Evolutionary conservation across 2,888 invertebrate species (phyloP).

Genomic region (Drosophila testacea): DNA sequence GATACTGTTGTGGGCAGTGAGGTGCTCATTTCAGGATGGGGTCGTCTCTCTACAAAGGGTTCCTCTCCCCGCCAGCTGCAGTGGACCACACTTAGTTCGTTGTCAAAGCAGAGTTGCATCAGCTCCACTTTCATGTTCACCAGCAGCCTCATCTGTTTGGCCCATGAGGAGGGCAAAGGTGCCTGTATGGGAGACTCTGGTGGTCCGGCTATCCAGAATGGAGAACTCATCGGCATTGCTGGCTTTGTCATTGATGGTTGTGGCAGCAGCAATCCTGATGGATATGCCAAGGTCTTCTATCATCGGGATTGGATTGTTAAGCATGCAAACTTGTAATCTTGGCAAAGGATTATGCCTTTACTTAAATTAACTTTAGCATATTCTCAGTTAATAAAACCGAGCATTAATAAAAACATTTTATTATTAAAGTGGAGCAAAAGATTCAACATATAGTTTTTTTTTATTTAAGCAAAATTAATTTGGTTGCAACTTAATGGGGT

Average conservation of each 20-base stretch:
- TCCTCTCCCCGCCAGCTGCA: neutral
- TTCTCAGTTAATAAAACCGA: neutral
- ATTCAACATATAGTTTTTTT: too few relatives aligned
- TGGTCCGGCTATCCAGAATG: constrained; percentile 14
- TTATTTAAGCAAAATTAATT: too few relatives aligned
- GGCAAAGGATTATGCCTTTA: neutral
- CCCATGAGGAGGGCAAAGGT: constrained; percentile 8
- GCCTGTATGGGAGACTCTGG: constrained; percentile 19
- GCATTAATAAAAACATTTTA: neutral
- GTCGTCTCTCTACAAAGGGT: constrained; percentile 4
- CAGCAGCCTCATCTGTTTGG: constrained; percentile 17
- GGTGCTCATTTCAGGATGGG: constrained; percentile 22
- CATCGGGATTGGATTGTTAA: constrained; percentile 12
- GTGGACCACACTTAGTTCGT: constrained; percentile 8
- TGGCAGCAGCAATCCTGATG: constrained; percentile 16
- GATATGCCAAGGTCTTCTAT: constrained; percentile 24
- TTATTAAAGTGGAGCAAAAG: too few relatives aligned
- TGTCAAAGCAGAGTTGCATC: constrained; percentile 6
- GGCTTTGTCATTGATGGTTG: constrained; percentile 9
- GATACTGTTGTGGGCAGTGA: neutral
- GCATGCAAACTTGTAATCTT: neutral
- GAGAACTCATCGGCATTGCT: constrained; percentile 9
- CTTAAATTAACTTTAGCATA: neutral
- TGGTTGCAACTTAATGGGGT: too few relatives aligned
- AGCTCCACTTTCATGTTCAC: constrained; percentile 12